Base-by-base conservation (phyloP, 2,888 invertebrate species). In the Creontiades dilutus region DNA sequence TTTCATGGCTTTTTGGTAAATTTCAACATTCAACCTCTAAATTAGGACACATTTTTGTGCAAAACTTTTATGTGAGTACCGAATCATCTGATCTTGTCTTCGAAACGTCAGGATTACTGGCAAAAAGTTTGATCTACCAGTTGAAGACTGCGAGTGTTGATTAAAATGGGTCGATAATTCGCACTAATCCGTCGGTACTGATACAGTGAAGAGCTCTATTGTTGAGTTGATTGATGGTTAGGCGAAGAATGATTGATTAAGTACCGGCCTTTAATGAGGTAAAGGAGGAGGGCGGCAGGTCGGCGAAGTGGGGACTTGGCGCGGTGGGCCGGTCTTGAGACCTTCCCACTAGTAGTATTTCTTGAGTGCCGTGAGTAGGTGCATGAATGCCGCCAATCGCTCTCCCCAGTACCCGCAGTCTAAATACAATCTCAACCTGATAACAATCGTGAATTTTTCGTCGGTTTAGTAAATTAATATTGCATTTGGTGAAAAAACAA, bases 361-460 rank as follows among this genome's bases (percentile, higher is more conserved):
- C 86, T 86, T 86, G 86, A 86, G 86, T 75, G 86, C 76, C 86
- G 86, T 75, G 86, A 86, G 86, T 86, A 86, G 86, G 57, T 85
- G 61, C 57, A 37, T 55, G 57, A 28, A 85, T 57, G 57, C 27
- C 84, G 55, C 37, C 57, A n/a, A 12, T 57, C 12, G 57, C 28
- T 19, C 57, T 9, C 57, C 28, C 55, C 48, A 46, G n/a, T 76
- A 46, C 48, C 80, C 80, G 80, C 48, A 47, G 80, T 48, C 80
- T 37, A 11, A 48, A 80, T 76, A 7, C 68, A 16, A 16, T 19
- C 11, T 68, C 27, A 52, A 16, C 13, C 23, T 68, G 68, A 68
- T 23, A 23, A 68, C 68, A 23, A 23, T 19, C 23, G 68, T 68
- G 16, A 23, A 37, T 27, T 76, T 76, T 14, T 28, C 23, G 27